A percentile compares a stretch with the other conserved stretches of the same genome.
Conservation (phyloP, 2,797 vertebrate species). For the Pseudochromis fuscus region DNA sequence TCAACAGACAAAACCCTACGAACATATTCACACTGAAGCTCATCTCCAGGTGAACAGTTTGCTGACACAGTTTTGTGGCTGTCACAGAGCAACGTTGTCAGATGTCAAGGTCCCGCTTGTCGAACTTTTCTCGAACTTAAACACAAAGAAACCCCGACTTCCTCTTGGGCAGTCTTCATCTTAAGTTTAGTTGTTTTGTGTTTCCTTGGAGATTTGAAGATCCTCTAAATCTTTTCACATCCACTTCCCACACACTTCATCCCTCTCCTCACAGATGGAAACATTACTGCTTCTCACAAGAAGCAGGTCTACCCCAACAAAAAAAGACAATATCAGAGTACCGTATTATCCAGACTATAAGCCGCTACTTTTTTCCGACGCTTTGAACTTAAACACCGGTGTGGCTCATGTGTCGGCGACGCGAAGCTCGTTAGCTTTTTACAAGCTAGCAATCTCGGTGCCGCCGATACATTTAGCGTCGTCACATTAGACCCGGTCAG, state of each 20-base stretch:
- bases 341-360: too few species aligned
- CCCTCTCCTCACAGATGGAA: conserved; percentile 17
- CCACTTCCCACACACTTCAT: conserved; percentile 35
- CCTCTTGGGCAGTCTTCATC: conserved; percentile 13
- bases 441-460: too few species aligned
- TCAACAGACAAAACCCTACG: too few species aligned
- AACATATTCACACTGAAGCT: too few species aligned
- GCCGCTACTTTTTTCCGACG: too few species aligned
- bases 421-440: too few species aligned
- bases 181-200: conserved; percentile 20
- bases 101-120: background rate
- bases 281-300: conserved; percentile 14
- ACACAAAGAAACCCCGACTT: background rate
- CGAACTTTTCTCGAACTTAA: background rate
- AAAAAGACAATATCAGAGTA: background rate
- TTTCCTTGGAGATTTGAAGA: conserved; percentile 44
- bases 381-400: too few species aligned
- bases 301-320: too few species aligned
- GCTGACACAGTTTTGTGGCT: too few species aligned
- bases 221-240: conserved; percentile 29
- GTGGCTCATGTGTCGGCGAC: too few species aligned
- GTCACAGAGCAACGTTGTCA: background rate
- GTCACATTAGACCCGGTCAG: too few species aligned
- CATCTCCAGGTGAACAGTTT: background rate
- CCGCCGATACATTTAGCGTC: too few species aligned